Conservation (phyloP, 2,888 invertebrate species). For the Thymelicus acteon region DNA sequence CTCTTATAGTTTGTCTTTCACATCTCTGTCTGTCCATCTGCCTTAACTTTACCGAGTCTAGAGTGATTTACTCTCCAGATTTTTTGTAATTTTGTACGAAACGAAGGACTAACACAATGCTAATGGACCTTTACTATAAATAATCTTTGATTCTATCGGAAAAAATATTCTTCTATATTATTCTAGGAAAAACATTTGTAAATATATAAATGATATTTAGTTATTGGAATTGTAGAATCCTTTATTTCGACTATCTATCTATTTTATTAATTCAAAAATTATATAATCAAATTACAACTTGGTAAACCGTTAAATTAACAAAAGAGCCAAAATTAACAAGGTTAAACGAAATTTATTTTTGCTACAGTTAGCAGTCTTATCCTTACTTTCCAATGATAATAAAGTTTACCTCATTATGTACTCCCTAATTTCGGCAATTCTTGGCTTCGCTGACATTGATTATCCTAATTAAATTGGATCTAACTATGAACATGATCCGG, state of each 20-base stretch:
- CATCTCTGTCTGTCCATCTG: not conserved
- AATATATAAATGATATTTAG: no score
- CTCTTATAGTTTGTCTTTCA: not conserved
- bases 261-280: not conserved
- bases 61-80: no score
- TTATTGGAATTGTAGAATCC: no score
- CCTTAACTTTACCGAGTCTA: no score
- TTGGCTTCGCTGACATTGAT: not conserved
- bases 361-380: not conserved
- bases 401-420: slow-evolving; percentile 3
- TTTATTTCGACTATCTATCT: not conserved
- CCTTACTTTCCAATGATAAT: not conserved
- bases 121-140: no score
- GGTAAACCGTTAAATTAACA: not conserved
- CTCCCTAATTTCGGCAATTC: not conserved
- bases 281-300: not conserved
- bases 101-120: no score
- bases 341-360: not conserved
- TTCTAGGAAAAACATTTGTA: no score
- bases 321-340: not conserved
- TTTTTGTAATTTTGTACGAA: no score
- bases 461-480: not conserved
- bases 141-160: no score
- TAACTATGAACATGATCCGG: not conserved
- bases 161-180: no score